phyloP scores from a whole-genome alignment of 2,888 invertebrate species.

The Pyrrhia umbra region DNA sequence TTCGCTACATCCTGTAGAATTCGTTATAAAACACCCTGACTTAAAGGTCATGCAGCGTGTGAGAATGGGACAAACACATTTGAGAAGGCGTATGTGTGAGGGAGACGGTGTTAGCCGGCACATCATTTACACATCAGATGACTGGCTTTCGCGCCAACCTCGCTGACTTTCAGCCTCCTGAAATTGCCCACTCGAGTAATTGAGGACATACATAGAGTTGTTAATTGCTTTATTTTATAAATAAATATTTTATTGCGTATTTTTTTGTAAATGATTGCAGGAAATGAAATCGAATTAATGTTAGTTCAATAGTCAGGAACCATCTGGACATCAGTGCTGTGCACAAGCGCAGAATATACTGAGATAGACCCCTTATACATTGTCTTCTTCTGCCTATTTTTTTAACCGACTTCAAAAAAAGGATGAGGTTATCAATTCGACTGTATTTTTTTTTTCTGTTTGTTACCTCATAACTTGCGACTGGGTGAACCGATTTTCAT shows the following conservation, averaged over 20 bases:
- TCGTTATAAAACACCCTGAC: slow-evolving; percentile 61
- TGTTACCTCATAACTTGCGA: too few species aligned
- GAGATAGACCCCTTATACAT: too few species aligned
- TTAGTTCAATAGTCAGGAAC: too few species aligned
- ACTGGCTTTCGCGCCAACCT: slow-evolving; percentile 72
- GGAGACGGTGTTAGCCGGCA: slow-evolving; percentile 60
- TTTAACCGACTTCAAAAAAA: too few species aligned
- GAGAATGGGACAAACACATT: slow-evolving; percentile 14
- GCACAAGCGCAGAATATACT: too few species aligned
- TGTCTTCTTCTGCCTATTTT: too few species aligned
- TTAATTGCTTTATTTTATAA: slow-evolving; percentile 36
- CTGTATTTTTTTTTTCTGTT: too few species aligned
- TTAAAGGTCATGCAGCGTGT: slow-evolving; percentile 43
- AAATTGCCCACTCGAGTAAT: slow-evolving; percentile 79
- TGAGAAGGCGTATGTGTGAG: slow-evolving; percentile 11
- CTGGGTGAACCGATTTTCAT: too few species aligned
- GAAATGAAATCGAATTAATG: too few species aligned
- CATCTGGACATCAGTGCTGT: too few species aligned
- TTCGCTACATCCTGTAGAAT: slow-evolving; percentile 67
- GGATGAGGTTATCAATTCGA: too few species aligned
- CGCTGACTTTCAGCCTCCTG: slow-evolving; percentile 73
- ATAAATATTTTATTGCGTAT: neutral
- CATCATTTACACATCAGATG: slow-evolving; percentile 84
- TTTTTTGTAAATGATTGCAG: too few species aligned
- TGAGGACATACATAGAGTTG: slow-evolving; percentile 65